Base-by-base conservation (phyloP, 2,888 invertebrate species). In the Silvanus unidentatus region DNA sequence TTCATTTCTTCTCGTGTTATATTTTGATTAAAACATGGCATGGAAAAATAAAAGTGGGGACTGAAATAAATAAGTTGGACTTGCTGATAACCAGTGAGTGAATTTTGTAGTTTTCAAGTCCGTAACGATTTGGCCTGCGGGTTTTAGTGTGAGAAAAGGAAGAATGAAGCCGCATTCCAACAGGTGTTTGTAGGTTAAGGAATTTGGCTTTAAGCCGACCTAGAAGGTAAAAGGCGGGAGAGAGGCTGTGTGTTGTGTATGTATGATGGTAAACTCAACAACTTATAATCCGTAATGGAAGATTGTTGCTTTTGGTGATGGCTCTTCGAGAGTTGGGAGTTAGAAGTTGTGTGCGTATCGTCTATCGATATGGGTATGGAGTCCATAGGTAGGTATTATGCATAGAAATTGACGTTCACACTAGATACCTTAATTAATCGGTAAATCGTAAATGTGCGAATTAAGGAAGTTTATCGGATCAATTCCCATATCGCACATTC, bases 131-230 rank as follows among this genome's bases (percentile, higher is more conserved):
- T 58, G 40, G 63, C 64, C 63, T 43, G 53, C 40, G 59, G 64
- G 53, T 44, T 43, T 50, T 44, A 55, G 58, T 59, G 55, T 58
- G 65, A 67, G 66, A 65, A 66, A 65, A 62, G 60, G 64, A 68
- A 66, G 66, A 66, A 62, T 50, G 64, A 63, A 67, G 63, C 66
- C 66, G 64, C 69, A 69, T 68, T 69, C 69, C 68, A 65, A 68
- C 69, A 69, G 68, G 68, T 69, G 69, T 69, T 69, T 69, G 66
- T 69, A 64, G 68, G 69, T 69, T 69, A 68, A 68, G 66, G 69
- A 69, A 69, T 69, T 69, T 67, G 65, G 65, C 65, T 68, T 59
- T 59, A 55, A 57, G 57, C 50, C 47, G 51, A 59, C 62, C 61
- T 57, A 60, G 52, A 55, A 55, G 55, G 54, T 52, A 55, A 48